Evolutionary conservation across 2,888 invertebrate genomes (phyloP).

Genomic region (Chironomus riparius): DNA sequence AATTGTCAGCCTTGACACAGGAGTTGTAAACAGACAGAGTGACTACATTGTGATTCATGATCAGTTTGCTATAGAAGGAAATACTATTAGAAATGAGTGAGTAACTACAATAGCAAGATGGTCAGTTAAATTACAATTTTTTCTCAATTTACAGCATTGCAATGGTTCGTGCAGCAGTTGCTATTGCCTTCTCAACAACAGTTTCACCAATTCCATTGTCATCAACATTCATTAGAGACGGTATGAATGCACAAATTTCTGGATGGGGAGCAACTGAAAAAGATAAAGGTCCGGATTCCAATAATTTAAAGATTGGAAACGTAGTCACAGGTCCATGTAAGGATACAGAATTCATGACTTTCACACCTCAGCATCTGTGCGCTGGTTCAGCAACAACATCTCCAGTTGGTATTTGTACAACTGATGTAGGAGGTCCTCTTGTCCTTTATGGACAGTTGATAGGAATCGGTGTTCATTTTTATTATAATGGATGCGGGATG

Average conservation of each 20-base stretch:
- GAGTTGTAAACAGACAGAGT: neutral
- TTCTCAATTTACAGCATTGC: neutral
- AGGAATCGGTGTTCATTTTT: neutral
- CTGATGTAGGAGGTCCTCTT: neutral
- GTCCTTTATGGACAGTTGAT: neutral
- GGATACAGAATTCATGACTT: neutral
- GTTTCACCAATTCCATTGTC: neutral
- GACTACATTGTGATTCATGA: neutral
- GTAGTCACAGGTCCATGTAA: neutral
- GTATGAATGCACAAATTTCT: neutral
- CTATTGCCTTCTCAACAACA: neutral
- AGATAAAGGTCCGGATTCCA: neutral
- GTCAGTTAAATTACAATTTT: neutral
- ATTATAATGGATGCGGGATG: neutral
- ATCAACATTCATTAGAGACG: neutral
- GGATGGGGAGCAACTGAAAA: neutral
- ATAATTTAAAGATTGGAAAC: neutral
- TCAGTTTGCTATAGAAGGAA: neutral
- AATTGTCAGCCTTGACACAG: neutral
- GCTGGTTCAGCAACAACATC: neutral
- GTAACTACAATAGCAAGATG: no score
- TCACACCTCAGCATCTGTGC: neutral
- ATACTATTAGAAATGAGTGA: neutral
- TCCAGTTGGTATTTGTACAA: neutral
- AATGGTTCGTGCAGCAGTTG: neutral